Evolutionary conservation across 2,797 vertebrate genomes (phyloP), one percentile per base, ranked within the genome.

Genomic region (Coilia nasus): DNA sequence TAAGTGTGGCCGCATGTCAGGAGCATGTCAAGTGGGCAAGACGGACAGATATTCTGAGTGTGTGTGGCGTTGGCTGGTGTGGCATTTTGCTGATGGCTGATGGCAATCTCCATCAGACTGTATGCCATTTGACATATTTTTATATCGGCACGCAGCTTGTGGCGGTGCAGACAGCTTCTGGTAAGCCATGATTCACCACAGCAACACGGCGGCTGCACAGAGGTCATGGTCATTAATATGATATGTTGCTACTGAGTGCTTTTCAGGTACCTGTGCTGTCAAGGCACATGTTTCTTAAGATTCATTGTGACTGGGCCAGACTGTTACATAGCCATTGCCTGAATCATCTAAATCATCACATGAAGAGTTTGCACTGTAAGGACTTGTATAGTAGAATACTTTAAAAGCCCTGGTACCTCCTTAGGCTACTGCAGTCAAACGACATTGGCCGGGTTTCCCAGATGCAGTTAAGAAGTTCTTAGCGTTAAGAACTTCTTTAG

Each of bases 221-320:
- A 78, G 41, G 31, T 78, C 71, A 78, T 11, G 15, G 41, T 31
- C 71, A 78, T 78, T 78, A 78, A 44, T 41, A 41, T 44, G 31
- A 78, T 78, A 78, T 78, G 35, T 78, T 19, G 35, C 31, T 3
- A 78, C 17, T 44, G 41, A 78, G 71, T 78, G 71, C 71, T 78
- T 78, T 78, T 44, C 71, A 78, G 71, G 31, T 78, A 78, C 71
- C 71, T 44, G 71, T 44, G 71, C 71, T 78, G 71, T 78, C 71
- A 78, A 9, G 71, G 19, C 71, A 41, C 71, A 44, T 78, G 31
- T 78, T 1, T 19, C 41, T 78, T 78, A 78, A 44, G 35, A 78
- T 78, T 78, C 19, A 41, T 35, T 78, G 15, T 44, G 35, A 7
- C 15, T 21, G 6, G 71, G 7, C 21, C 31, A 78, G 35, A 31